These are phyloP conservation scores for Tapirus terrestris DNA, from an alignment of 2,113 vertebrate genomes.

Conservation along the genomic window DNA sequence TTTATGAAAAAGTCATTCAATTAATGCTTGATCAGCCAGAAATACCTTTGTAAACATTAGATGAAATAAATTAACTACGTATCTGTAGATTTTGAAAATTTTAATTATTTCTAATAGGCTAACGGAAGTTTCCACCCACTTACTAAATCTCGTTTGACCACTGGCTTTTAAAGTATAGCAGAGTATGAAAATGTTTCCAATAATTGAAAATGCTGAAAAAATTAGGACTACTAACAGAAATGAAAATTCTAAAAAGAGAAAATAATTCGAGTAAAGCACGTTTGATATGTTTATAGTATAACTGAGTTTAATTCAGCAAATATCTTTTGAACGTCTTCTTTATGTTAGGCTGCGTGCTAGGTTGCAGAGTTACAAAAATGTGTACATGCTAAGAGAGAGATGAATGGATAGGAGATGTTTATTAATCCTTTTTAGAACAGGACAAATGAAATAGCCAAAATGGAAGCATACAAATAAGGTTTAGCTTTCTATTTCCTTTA, in stretches of 20 bases:
- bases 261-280: neutral
- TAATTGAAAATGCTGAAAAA: neutral
- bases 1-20: neutral
- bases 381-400: neutral
- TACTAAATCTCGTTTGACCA: neutral
- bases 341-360: neutral
- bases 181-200: neutral
- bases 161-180: neutral
- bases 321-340: neutral
- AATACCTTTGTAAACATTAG: neutral
- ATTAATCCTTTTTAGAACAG: neutral
- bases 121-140: neutral
- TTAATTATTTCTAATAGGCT: neutral
- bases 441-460: neutral
- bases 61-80: neutral
- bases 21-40: constrained; percentile 13
- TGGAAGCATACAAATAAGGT: neutral
- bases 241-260: neutral
- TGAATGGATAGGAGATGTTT: neutral
- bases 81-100: neutral
- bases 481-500: neutral
- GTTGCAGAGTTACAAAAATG: neutral
- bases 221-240: constrained; percentile 1
- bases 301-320: neutral
- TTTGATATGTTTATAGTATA: neutral